Base-by-base conservation (phyloP, 2,797 vertebrate species). In the Danio albolineatus region DNA sequence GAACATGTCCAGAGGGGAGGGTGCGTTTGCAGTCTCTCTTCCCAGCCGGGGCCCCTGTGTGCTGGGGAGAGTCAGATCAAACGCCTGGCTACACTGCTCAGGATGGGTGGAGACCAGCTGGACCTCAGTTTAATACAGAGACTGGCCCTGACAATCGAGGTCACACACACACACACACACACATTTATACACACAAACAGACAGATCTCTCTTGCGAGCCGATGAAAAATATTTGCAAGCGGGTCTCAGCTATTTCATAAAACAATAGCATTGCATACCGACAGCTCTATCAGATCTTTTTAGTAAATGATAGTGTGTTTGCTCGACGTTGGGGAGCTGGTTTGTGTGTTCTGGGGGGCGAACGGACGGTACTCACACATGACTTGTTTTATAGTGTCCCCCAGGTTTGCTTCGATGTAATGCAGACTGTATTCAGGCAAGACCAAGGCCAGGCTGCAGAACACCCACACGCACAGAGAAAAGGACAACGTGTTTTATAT, bases 381-480 rank as follows among this genome's bases (percentile, higher is more conserved):
- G 69, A 96, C 96, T 94, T 97, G 95, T 85, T 84, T 93, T 88
- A 98, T 94, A 82, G 94, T 91, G 75, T 98, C 95, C 70, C 96
- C 96, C 86, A 98, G 93, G 90, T 94, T 97, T 76, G 97, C 96
- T 92, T 97, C 96, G 91, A 99, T 97, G 91, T 98, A 99, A 92
- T 99, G 95, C 92, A 97, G 96, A 86, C 96, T 97, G 94, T 99
- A 99, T 87, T 96, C 96, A 57, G 98, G 98, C 86, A 99, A 94
- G 85, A 95, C 98, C 85, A 99, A 92, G 79, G 97, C 98, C 93
- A 99, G 93, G 91, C 98, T 99, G 92, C 4, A 46, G 39, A 64
- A 72, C 65, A 60, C 66, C 62, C 62, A 66, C 62, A 77, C 13
- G 53, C 53, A 36, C 2, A 67, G 53, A 12, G 21, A 76, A 36